Evolutionary conservation across 92 coral and sea anemone genomes (phyloP), one percentile per base, ranked within the genome.

Genomic region (Muricea muricata): DNA sequence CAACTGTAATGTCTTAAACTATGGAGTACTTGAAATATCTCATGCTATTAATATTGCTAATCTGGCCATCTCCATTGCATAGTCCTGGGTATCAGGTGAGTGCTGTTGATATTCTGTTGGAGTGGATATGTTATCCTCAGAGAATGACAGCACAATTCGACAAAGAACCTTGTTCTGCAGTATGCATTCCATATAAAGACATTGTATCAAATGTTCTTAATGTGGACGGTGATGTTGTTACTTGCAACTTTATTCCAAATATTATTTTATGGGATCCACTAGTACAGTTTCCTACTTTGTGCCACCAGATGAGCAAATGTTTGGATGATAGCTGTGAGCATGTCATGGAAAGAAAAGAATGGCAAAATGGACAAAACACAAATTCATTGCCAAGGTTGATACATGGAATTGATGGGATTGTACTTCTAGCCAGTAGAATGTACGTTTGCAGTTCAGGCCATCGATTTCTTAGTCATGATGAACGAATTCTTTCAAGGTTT

Each of bases 221-320:
- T 23, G 31, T 7, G 25, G 7, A 23, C 29, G n/a, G 50, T 11
- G 1, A 28, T 9, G 70, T 37, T 37, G 42, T 37, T 37, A 37
- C 33, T 68, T 42, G 7, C 45, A 17, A 76, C 55, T 15, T 39
- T 18, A 25, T 85, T 30, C 92, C 86, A 25, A 41, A 48, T 30
- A 65, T 68, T 33, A 34, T 89, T 7, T 3, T 89, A n/a, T 89
- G 89, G 89, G 89, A 89, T 23, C 92, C 87, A 54, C 31, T 61
- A 50, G 75, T 69, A 17, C 88, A 88, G 60, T 78, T 33, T 18
- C 41, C 57, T 48, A 39, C 29, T 3, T 26, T 41, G 7, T 42
- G 28, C 18, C 0, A 42, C 60, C 17, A 20, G 4, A 21, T 73
- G 9, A 0, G 46, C 0, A n/a, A 41, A 7, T 73, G 79, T 21